Evolutionary conservation across 2,113 vertebrate genomes (phyloP), one percentile per base, ranked within the genome.

Genomic region (Otolemur garnettii): DNA sequence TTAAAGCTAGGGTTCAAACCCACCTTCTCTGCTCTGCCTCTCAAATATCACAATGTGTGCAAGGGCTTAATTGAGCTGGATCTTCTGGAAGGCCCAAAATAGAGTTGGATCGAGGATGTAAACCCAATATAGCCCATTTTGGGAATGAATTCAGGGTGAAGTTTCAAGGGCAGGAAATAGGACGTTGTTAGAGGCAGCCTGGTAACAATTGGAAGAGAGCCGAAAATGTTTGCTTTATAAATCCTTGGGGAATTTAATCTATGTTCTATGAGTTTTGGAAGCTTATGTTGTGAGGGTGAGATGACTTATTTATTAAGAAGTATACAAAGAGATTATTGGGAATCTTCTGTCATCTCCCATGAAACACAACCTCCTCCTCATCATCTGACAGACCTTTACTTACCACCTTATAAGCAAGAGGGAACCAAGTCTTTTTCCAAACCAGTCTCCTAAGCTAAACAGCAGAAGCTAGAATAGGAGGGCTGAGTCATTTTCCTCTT

Each of bases 401-500:
- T 66, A 57, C 81, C 66, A 90, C 45, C 38, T 80, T 62, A 33
- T 30, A 87, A 94, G 62, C 64, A 85, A 87, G 50, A 95, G 87
- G 90, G 90, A 93, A 89, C 3, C 0, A 13, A 93, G 68, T 81
- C 66, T 96, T 83, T 62, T 93, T 64, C 30, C 59, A 87, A 94
- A 94, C 22, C 66, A 55, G 33, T 93, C 66, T 93, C 57, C 80
- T 95, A 74, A 92, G 74, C 74, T 83, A 93, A 75, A 64, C 22
- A 79, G 57, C 38, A 95, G 80, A 82, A 94, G 45, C 72, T 62
- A 80, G 55, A 93, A 78, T 18, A 74, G 72, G 85, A 96, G 81
- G 77, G 81, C 77, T 94, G 94, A 90, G 92, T 97, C 95, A 97
- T 92, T 71, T 72, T 94, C 66, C 71, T 78, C 87, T 96, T 90